A percentile compares a stretch with the other conserved stretches of the same genome.
Conservation (phyloP, 2,797 vertebrate genomes). For the Ciconia nigra region DNA sequence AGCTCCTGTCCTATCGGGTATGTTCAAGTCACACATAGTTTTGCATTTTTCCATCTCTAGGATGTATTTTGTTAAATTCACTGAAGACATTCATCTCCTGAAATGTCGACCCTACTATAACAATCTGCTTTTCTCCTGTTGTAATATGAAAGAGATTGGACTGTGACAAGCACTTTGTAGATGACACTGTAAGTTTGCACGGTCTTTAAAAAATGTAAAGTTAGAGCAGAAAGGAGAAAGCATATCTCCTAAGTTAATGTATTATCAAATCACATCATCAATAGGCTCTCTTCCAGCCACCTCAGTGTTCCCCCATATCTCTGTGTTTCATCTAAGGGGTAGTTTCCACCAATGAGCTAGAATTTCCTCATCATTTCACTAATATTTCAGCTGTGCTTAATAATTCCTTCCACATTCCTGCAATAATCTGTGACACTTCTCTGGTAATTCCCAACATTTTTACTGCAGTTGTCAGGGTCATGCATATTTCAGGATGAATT, state of each 20-base stretch:
- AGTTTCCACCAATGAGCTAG: constrained; percentile 24
- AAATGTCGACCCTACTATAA: rapidly evolving
- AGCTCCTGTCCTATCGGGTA: not conserved
- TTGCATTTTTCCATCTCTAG: not conserved
- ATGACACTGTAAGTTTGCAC: not conserved
- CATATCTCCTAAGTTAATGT: not conserved
- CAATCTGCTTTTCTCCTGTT: not conserved
- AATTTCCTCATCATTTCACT: not conserved
- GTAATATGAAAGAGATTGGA: not conserved
- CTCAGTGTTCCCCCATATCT: not conserved
- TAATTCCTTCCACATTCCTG: constrained; percentile 19
- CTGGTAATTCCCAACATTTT: constrained; percentile 15
- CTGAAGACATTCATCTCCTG: not conserved
- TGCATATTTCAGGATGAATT: not conserved
- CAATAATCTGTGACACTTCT: not conserved
- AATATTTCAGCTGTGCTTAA: not conserved
- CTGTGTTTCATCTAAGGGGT: not conserved
- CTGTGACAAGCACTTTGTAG: not conserved
- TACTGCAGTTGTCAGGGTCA: not conserved
- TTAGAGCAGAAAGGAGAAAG: not conserved
- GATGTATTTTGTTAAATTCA: not conserved
- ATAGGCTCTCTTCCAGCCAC: not conserved
- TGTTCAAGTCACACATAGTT: rapidly evolving
- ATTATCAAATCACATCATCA: not conserved
- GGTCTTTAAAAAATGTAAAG: not conserved